A percentile compares a stretch with the other conserved stretches of the same genome.
These are phyloP conservation scores for Caloenas nicobarica DNA, from an alignment of 2,113 vertebrate genomes.

Conservation along the genomic window DNA sequence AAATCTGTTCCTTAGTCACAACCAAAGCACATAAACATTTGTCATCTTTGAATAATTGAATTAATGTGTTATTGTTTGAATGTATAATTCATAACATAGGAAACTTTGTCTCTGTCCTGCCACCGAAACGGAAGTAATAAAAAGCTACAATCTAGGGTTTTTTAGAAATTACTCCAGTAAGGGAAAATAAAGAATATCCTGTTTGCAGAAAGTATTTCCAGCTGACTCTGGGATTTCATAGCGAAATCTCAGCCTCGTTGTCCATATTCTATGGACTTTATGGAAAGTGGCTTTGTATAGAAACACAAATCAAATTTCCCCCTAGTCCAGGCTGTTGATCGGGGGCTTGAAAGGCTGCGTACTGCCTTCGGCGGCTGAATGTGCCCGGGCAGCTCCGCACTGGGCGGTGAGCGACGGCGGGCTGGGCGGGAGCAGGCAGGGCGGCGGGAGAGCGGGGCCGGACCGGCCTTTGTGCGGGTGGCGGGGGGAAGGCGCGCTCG, in stretches of 20 bases:
- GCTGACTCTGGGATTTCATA: not conserved
- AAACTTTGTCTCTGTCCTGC: conserved; percentile 79
- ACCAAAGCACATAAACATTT: conserved; percentile 79
- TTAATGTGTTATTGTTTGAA: conserved; percentile 84
- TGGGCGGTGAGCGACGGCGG: too few relatives aligned
- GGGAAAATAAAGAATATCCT: conserved; percentile 57
- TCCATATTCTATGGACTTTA: not conserved
- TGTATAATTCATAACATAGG: conserved; percentile 81
- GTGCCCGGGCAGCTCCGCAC: not conserved
- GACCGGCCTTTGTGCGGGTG: not conserved
- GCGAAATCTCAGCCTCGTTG: not conserved
- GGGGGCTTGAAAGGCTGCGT: not conserved
- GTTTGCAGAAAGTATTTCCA: conserved; percentile 46
- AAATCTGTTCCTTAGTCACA: conserved; percentile 71
- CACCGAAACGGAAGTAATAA: conserved; percentile 71
- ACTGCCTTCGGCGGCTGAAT: not conserved
- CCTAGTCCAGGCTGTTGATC: not conserved
- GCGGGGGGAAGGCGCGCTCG: not conserved
- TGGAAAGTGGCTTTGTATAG: not conserved
- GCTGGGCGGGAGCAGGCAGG: not conserved
- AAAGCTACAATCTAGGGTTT: conserved; percentile 39
- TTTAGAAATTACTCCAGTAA: conserved; percentile 41
- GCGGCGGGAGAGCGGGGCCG: not conserved
- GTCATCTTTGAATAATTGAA: conserved; percentile 85
- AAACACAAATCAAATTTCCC: not conserved